Evolutionary conservation across 1,140 invertebrate species (phyloP).

Genomic region (Drosophila bifasciata): DNA sequence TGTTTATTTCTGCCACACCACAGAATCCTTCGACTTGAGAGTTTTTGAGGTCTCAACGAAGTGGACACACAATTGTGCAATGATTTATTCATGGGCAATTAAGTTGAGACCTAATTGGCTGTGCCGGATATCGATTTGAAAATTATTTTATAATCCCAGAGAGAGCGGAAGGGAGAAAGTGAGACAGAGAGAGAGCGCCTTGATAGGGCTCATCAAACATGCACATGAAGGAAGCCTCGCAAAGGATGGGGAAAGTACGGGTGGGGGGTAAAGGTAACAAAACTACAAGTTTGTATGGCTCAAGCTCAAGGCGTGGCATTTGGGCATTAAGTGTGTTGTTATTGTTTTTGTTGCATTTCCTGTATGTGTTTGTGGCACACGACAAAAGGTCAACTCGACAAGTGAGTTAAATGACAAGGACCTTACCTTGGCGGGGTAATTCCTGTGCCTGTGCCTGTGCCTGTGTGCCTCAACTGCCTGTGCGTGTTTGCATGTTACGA

Average conservation of each 20-base stretch:
- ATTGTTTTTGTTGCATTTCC: conserved; percentile 5
- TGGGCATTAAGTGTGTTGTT: conserved; percentile 53
- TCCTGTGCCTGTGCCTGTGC: too few species aligned
- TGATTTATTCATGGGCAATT: conserved; percentile 73
- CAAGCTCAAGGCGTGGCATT: conserved; percentile 74
- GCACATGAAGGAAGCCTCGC: conserved; percentile 38
- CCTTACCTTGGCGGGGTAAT: conserved; percentile 64
- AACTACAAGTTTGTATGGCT: conserved; percentile 50
- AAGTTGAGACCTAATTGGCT: conserved; percentile 64
- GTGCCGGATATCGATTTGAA: conserved; percentile 71
- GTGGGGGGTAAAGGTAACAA: conserved; percentile 19
- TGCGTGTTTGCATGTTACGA: conserved; percentile 80
- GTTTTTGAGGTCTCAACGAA: conserved; percentile 4
- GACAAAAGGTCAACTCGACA: conserved; percentile 73
- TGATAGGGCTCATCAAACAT: conserved; percentile 76
- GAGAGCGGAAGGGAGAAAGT: too few species aligned
- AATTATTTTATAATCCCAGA: conserved; percentile 64
- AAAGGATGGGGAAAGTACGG: not conserved
- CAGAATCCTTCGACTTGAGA: conserved; percentile 44
- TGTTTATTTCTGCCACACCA: conserved; percentile 2
- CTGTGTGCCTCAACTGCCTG: conserved; percentile 4
- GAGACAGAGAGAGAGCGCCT: conserved; percentile 35
- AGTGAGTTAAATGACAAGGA: conserved; percentile 81
- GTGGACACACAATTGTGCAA: conserved; percentile 22
- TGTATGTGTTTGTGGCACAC: conserved; percentile 52